Conservation (phyloP, 2,888 invertebrate genomes). For the Drosophila atripex region DNA sequence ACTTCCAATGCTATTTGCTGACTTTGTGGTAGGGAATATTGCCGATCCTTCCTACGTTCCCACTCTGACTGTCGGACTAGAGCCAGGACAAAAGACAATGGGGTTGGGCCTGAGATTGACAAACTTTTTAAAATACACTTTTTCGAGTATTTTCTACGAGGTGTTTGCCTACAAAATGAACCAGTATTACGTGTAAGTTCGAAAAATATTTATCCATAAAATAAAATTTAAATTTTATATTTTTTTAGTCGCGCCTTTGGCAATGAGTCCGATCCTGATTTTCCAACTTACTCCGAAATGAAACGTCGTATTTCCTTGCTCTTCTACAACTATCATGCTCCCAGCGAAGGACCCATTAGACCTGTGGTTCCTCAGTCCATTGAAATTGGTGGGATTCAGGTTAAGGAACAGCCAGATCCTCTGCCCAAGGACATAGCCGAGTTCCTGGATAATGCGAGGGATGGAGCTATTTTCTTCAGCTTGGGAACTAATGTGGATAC, state of each 20-base stretch:
- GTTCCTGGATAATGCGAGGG: conserved; percentile 74
- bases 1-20: conserved; percentile 55
- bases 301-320: conserved; percentile 72
- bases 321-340: conserved; percentile 75
- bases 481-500: conserved; percentile 82
- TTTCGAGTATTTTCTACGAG: conserved; percentile 4
- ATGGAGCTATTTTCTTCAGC: conserved; percentile 83
- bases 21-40: conserved; percentile 72
- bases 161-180: conserved; percentile 35
- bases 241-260: conserved; percentile 48
- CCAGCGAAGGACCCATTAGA: conserved; percentile 73
- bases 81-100: conserved; percentile 12
- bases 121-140: conserved; percentile 25
- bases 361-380: conserved; percentile 77
- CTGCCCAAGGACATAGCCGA: conserved; percentile 68
- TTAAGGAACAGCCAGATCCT: conserved; percentile 74
- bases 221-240: too few relatives aligned
- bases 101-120: conserved; percentile 51
- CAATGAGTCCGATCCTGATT: conserved; percentile 26
- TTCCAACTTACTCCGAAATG: conserved; percentile 66
- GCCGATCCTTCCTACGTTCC: conserved; percentile 73
- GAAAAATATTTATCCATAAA: too few relatives aligned
- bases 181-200: conserved; percentile 44
- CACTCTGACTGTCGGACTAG: conserved; percentile 5
- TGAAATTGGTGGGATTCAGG: conserved; percentile 82